Evolutionary conservation across 2,113 vertebrate species (phyloP).

Genomic region (Recurvirostra avosetta): DNA sequence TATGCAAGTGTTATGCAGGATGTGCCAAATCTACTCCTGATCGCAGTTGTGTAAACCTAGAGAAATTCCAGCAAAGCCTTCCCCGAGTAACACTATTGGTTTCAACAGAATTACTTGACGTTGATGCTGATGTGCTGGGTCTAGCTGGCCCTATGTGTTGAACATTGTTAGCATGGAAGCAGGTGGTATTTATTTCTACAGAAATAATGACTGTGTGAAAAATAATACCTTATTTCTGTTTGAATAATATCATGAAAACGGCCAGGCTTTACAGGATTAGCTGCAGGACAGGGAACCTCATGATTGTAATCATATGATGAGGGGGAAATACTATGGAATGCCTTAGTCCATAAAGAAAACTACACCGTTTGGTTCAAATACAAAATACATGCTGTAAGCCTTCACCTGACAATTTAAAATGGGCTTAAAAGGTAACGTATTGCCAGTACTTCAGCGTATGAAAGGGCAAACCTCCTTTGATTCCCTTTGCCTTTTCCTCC

Average conservation of each 20-base stretch:
- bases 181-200: background rate
- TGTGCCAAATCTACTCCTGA: background rate
- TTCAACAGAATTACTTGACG: background rate
- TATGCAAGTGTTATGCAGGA: background rate
- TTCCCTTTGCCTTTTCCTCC: background rate
- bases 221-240: background rate
- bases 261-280: background rate
- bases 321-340: background rate
- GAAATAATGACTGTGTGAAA: background rate
- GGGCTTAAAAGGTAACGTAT: background rate
- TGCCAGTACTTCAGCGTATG: background rate
- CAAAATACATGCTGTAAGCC: background rate
- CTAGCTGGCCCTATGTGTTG: no score
- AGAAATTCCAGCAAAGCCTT: background rate
- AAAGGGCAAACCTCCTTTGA: conserved; percentile 13
- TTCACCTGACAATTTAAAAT: background rate
- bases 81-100: background rate
- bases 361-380: background rate
- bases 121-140: background rate
- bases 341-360: background rate
- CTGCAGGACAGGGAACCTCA: background rate
- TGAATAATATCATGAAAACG: background rate
- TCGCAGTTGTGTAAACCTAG: background rate
- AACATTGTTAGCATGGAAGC: background rate
- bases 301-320: background rate